These are phyloP conservation scores for Drosophila siamana DNA, from an alignment of 2,888 invertebrate genomes.

Conservation along the genomic window DNA sequence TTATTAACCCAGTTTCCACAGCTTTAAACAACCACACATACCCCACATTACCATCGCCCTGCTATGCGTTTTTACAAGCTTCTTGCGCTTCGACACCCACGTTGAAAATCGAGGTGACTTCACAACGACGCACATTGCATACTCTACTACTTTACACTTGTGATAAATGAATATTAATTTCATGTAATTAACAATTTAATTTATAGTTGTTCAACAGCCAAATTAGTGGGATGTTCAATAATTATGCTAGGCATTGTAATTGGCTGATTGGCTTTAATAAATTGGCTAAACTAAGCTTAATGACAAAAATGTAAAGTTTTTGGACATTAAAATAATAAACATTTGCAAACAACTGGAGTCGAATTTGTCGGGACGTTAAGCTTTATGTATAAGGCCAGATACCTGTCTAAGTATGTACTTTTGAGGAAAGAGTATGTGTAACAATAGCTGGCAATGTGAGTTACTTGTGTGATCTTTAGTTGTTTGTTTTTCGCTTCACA, in stretches of 20 bases:
- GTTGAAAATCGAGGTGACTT: conserved; percentile 4
- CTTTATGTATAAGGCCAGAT: background rate
- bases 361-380: no score
- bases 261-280: no score
- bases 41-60: conserved; percentile 23
- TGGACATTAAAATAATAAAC: no score
- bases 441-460: conserved; percentile 28
- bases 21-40: conserved; percentile 47
- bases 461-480: conserved; percentile 49
- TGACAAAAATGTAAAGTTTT: no score
- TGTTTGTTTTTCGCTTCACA: conserved; percentile 67
- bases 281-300: no score
- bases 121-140: background rate
- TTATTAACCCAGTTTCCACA: conserved; percentile 75
- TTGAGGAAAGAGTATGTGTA: conserved; percentile 35
- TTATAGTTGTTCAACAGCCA: no score
- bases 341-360: background rate
- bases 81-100: conserved; percentile 74
- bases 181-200: no score
- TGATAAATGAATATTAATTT: no score
- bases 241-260: no score
- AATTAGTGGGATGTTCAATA: no score
- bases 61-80: conserved; percentile 36
- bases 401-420: conserved; percentile 1
- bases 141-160: no score